Percentiles rank a stretch among this genome's conserved stretches.
These are phyloP conservation scores for Lasioglossum zephyrum DNA, from an alignment of 2,888 invertebrate species.

Conservation along the genomic window DNA sequence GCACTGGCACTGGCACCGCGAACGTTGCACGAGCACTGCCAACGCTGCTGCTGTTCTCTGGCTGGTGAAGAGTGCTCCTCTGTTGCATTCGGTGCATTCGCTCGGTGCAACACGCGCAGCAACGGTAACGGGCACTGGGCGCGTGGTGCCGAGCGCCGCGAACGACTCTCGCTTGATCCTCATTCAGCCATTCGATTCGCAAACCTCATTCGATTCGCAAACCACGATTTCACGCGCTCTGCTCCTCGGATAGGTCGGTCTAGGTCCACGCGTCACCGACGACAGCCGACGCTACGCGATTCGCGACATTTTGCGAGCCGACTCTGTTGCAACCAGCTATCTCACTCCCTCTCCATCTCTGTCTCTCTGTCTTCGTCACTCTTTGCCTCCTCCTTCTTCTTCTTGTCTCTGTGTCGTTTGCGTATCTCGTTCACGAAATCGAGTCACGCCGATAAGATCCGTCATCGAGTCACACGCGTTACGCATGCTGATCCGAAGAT, in stretches of 20 bases:
- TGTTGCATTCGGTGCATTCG: constrained; percentile 46
- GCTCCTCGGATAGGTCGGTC: constrained; percentile 12
- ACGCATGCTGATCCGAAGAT: neutral
- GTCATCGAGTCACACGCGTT: neutral
- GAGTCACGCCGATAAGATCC: neutral
- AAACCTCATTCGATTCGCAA: constrained; percentile 30
- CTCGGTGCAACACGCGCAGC: constrained; percentile 13
- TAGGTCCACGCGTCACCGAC: neutral
- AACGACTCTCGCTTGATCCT: constrained; percentile 23
- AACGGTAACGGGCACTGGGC: constrained; percentile 18
- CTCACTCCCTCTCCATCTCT: neutral
- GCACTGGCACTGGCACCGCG: constrained; percentile 47
- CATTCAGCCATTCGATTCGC: constrained; percentile 57
- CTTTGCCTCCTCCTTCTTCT: neutral
- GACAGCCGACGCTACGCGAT: neutral
- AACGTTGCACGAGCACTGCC: constrained; percentile 59
- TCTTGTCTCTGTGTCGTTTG: neutral
- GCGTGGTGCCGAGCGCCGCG: constrained; percentile 21
- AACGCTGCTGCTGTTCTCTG: constrained; percentile 10
- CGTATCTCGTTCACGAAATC: constrained; percentile 4
- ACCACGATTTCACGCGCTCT: constrained; percentile 42
- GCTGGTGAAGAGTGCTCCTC: neutral
- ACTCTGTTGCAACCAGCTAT: neutral
- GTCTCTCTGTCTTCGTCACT: neutral
- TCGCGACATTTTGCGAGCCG: neutral